Evolutionary conservation across 2,888 invertebrate genomes (phyloP).

Genomic region (Mechanitis messenoides): DNA sequence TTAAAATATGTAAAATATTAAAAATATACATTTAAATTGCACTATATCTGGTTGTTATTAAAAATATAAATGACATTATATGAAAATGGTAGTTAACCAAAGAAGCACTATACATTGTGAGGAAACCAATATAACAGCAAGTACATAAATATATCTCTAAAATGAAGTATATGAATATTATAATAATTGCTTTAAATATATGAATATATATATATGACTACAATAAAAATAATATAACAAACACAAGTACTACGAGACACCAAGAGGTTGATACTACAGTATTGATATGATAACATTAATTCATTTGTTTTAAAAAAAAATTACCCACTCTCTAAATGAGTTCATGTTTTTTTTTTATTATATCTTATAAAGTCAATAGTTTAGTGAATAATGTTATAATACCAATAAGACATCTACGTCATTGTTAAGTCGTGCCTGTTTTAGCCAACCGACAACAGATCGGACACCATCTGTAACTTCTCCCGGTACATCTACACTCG

Average conservation of each 20-base stretch:
- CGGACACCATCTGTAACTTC: slow-evolving; percentile 84
- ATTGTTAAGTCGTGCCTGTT: slow-evolving; percentile 78
- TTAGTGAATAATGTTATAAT: background rate
- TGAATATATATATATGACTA: too few relatives aligned
- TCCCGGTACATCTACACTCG: slow-evolving; percentile 79
- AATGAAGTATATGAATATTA: background rate
- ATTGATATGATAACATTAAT: slow-evolving; percentile 3
- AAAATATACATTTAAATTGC: too few relatives aligned
- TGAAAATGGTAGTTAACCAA: too few relatives aligned
- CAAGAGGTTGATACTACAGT: background rate
- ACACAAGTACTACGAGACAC: background rate
- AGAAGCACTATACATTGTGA: too few relatives aligned
- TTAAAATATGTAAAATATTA: too few relatives aligned
- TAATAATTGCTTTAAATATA: too few relatives aligned
- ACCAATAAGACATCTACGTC: background rate
- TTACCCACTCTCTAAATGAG: background rate
- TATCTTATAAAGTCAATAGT: background rate
- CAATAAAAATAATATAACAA: background rate
- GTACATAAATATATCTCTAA: too few relatives aligned
- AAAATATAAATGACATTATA: too few relatives aligned
- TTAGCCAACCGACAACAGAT: slow-evolving; percentile 88
- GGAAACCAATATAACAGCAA: too few relatives aligned
- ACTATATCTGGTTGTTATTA: too few relatives aligned
- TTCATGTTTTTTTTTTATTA: background rate
- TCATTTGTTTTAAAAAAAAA: background rate